Conservation (phyloP, 2,113 vertebrate species). For the Cochlearius cochlearius region DNA sequence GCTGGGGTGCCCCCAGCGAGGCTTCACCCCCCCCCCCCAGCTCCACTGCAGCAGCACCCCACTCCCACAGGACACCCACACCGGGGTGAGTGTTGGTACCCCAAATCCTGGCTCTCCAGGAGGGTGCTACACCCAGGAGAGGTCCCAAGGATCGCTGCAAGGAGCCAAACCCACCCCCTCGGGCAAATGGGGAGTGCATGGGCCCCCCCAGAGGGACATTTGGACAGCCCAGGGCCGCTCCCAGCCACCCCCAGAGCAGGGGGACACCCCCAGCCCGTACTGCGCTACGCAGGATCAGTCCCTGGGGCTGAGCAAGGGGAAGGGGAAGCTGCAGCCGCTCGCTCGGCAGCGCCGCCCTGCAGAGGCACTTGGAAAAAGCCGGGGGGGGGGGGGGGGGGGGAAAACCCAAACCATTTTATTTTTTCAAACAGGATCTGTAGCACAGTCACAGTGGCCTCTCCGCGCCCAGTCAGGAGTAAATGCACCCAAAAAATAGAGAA, state of each 20-base stretch:
- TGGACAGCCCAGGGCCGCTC: not conserved
- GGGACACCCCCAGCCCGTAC: accelerated
- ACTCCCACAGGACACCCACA: not conserved
- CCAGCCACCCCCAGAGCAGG: not conserved
- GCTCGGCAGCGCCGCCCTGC: not conserved
- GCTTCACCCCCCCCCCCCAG: not conserved
- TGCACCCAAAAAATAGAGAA: not conserved
- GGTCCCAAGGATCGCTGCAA: not conserved
- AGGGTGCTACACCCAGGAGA: not conserved
- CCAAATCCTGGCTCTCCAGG: not conserved
- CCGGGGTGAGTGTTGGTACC: accelerated
- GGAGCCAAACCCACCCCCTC: not conserved
- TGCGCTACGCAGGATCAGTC: not conserved
- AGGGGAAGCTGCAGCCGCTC: not conserved
- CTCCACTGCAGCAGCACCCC: not conserved
- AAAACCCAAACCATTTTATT: not conserved
- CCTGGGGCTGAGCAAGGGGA: not conserved
- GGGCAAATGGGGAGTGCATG: not conserved
- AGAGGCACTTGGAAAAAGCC: accelerated
- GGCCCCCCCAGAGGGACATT: too few species aligned
- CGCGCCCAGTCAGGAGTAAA: not conserved
- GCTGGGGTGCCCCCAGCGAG: not conserved
- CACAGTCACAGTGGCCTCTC: not conserved
- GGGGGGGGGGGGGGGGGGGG: too few species aligned
- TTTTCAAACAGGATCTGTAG: not conserved